Evolutionary conservation across 2,888 invertebrate species (phyloP), one percentile per base, ranked within the genome.

Genomic region (Cacoxenus indagator): DNA sequence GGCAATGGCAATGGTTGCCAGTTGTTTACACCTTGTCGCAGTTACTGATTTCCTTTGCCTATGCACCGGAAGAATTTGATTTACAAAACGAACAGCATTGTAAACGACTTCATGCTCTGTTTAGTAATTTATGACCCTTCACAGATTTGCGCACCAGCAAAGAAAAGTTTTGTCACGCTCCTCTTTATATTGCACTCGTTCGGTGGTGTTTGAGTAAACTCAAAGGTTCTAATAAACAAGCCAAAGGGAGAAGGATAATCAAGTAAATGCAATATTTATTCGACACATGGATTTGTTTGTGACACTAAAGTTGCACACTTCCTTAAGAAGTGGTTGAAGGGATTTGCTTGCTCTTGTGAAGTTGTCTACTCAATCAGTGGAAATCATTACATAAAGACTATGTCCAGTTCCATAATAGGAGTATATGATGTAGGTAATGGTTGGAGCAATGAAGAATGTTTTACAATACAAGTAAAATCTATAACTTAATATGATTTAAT

Each of bases 41-140:
- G 26, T 62, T 62, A 6, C 61, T 24, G 61, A 62, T 62, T 62
- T 62, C 61, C 61, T 43, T 26, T 6, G 6, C 59, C 37, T 2
- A 37, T n/a, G 45, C 45, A 4, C n/a, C 31, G 31, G 22, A 62
- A 24, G 43, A 45, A 45, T 62, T 62, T 62, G 61, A 62, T 62
- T 45, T 45, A 29, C 24, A 62, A 57, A 45, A 59, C n/a, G 45
- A 62, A 62, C 17, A 62, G 29, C 22, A 4, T 22, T n/a, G 4
- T 24, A 37, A n/a, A 24, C 5, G 31, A 62, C 43, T 62, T 62
- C 45, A 62, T 62, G 61, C 43, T 62, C 61, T 62, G 61, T 62
- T 62, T 62, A 62, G 61, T 62, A 62, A 62, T 62, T 62, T 62
- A 62, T 62, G 61, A 62, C 61, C 45, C 24, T 62, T 62, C 19